phyloP scores from a whole-genome alignment of 1,140 invertebrate genomes.

The Plectrocnemia conspersa region DNA sequence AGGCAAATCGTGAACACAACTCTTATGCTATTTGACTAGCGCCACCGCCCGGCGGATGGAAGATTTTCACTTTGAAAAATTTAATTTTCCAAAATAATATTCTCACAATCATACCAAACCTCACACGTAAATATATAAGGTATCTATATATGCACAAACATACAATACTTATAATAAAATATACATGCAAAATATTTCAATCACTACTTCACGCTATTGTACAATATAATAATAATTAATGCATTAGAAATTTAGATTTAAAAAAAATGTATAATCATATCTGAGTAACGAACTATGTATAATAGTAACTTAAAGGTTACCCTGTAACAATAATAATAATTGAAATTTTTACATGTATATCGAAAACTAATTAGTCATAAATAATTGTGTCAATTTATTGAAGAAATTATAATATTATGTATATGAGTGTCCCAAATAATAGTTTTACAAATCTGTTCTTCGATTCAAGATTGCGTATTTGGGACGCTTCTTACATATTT shows the following conservation, averaged over 20 bases:
- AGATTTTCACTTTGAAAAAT: slow-evolving; percentile 16
- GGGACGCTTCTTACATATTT: too few relatives aligned
- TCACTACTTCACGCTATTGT: background rate
- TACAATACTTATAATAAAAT: background rate
- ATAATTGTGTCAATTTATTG: too few relatives aligned
- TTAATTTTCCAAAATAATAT: background rate
- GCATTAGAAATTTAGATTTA: background rate
- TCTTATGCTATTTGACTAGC: slow-evolving; percentile 24
- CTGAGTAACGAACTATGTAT: too few relatives aligned
- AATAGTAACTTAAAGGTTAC: too few relatives aligned
- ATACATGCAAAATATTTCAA: background rate
- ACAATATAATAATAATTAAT: background rate
- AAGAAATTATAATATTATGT: too few relatives aligned
- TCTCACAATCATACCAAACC: background rate
- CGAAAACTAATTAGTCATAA: too few relatives aligned
- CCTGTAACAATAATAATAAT: too few relatives aligned
- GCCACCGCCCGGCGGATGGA: slow-evolving; percentile 25
- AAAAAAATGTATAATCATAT: too few relatives aligned
- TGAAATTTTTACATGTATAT: too few relatives aligned
- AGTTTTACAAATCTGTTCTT: too few relatives aligned
- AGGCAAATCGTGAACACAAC: slow-evolving; percentile 27
- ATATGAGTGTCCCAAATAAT: too few relatives aligned
- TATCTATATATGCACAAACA: background rate
- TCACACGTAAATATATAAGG: background rate
- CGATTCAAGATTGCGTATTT: too few relatives aligned